Evolutionary conservation across 1,140 invertebrate genomes (phyloP), one percentile per base, ranked within the genome.

Genomic region (Drosophila guanche): DNA sequence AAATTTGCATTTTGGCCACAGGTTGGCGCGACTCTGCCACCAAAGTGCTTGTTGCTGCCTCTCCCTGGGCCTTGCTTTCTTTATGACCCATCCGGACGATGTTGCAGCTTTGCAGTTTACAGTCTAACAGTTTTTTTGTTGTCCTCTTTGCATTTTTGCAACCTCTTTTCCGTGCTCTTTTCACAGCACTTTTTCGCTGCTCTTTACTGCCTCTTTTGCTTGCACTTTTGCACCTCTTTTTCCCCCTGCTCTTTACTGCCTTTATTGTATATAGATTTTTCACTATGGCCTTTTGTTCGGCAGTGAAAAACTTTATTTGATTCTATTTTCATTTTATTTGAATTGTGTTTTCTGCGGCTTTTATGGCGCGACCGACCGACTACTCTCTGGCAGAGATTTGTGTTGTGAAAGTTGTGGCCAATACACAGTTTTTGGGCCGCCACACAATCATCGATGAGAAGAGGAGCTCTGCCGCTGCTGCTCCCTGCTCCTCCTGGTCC

Each of bases 251-350:
- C 22, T 29, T 6, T 40, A 52, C 50, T 59, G 5, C 5, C 10
- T 50, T 68, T 68, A 68, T 47, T 68, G 41, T 68, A 51, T 48
- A 69, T 47, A 68, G 63, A 69, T 68, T 68, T 69, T 69, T 69
- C 65, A 68, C 65, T 56, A 56, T 77, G 73, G 81, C 83, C 83
- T 86, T 83, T 83, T 77, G 73, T 83, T 69, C 27, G 55, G 69
- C 70, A 42, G 63, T 56, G 63, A 69, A 75, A 86, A 37, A 70
- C 69, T 86, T 86, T 86, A 86, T 86, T 86, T 86, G 78, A 86
- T 86, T 88, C 81, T 88, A 86, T 86, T 86, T 86, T 86, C 78
- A 88, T 86, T 86, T 85, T 85, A 85, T 85, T 88, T 81, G 83
- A 88, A 86, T 86, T 88, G 83, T 83, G 78, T 46, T 75, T 27